These are phyloP conservation scores for Trachymyrmex septentrionalis DNA, from an alignment of 1,140 invertebrate genomes.

Conservation along the genomic window DNA sequence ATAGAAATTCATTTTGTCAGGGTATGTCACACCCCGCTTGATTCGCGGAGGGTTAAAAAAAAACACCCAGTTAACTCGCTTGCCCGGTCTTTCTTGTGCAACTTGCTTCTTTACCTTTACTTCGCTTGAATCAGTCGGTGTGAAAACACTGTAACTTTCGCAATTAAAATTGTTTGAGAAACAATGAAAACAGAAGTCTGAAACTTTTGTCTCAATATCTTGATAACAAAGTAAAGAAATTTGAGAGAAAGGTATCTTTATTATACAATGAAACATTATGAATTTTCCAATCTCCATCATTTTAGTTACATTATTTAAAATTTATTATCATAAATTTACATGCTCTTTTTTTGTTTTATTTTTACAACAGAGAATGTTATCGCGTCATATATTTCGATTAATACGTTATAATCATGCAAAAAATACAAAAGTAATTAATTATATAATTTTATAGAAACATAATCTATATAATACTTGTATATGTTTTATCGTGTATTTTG, in stretches of 20 bases:
- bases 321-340: conserved; percentile 7
- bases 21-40: no score
- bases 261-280: background rate
- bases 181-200: conserved; percentile 44
- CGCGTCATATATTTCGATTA: background rate
- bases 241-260: conserved; percentile 31
- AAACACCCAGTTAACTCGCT: conserved; percentile 18
- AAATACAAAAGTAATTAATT: background rate
- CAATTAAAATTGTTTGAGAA: conserved; percentile 56
- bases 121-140: conserved; percentile 27
- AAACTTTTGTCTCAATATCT: conserved; percentile 40
- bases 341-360: background rate
- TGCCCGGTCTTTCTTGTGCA: background rate
- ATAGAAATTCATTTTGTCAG: no score
- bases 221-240: conserved; percentile 4
- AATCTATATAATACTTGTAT: background rate
- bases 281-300: no score
- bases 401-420: background rate
- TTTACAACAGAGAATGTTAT: background rate
- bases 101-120: conserved; percentile 31
- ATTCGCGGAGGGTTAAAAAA: background rate
- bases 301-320: background rate
- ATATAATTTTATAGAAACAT: background rate
- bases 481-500: background rate
- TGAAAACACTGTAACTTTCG: conserved; percentile 40